Conservation (phyloP, 92 coral and sea anemone species). For the Muricea muricata region DNA sequence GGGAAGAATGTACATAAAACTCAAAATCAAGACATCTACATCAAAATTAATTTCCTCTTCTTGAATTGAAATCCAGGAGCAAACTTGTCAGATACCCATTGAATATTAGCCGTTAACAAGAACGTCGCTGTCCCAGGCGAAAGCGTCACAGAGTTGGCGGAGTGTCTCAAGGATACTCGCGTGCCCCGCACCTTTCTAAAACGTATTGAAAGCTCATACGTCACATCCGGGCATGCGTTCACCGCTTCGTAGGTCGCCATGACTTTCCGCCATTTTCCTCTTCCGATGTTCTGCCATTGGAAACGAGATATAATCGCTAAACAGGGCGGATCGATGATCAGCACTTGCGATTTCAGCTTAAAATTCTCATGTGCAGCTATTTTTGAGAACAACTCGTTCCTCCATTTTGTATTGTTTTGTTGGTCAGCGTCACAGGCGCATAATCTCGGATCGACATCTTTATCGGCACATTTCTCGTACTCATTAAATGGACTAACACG, state of each 20-base stretch:
- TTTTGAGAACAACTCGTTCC: not conserved
- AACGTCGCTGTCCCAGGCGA: conserved; percentile 77
- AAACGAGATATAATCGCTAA: not conserved
- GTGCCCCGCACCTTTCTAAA: conserved; percentile 24
- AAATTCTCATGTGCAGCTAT: conserved; percentile 1
- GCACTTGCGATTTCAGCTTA: not conserved
- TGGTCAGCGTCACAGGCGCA: conserved; percentile 77
- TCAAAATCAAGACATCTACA: too few relatives aligned
- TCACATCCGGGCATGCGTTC: conserved; percentile 19
- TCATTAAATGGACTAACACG: conserved; percentile 81
- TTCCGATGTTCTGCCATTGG: not conserved
- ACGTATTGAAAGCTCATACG: not conserved
- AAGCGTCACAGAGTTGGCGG: conserved; percentile 61
- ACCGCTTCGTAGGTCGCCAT: conserved; percentile 24
- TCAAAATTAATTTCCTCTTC: not conserved
- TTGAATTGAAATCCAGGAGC: not conserved
- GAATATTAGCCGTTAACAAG: conserved; percentile 71
- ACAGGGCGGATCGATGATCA: conserved; percentile 18
- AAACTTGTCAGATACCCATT: conserved; percentile 72
- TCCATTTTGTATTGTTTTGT: not conserved
- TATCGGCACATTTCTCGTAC: conserved; percentile 85
- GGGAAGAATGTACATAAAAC: too few relatives aligned
- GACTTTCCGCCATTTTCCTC: not conserved
- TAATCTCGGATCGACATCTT: conserved; percentile 75
- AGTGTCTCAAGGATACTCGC: conserved; percentile 60